Base-by-base conservation (phyloP, 23 tunicate species). In the Clavelina lepadiformis region DNA sequence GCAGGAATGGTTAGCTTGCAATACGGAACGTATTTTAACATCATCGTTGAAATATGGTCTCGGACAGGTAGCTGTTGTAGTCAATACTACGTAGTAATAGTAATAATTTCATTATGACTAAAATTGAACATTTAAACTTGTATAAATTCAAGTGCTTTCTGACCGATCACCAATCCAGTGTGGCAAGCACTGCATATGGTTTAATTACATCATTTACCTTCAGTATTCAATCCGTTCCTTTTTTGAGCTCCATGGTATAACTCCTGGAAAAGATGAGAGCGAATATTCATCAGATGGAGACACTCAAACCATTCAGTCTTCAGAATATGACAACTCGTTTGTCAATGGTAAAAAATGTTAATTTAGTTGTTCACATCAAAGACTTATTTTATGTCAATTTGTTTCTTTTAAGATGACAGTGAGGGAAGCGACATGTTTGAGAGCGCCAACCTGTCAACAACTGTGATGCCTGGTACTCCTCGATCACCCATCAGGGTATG, bases 351-450 rank as follows among this genome's bases (percentile, higher is more conserved):
- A 31, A 8, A 1, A 28, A 31, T n/a, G n/a, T n/a, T n/a, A n/a
- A n/a, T n/a, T n/a, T n/a, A 8, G 7, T 53, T 53, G 58, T 28
- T n/a, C n/a, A n/a, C n/a, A n/a, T n/a, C n/a, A n/a, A n/a, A n/a
- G n/a, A n/a, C n/a, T n/a, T n/a, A n/a, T n/a, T n/a, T n/a, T n/a
- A n/a, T n/a, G n/a, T n/a, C n/a, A n/a, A n/a, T n/a, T n/a, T n/a
- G n/a, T n/a, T n/a, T n/a, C n/a, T n/a, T n/a, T n/a, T n/a, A n/a
- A 77, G 83, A 59, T 8, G 77, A 58, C 38, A 79, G 85, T 45
- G 85, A 79, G 28, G 71, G 23, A 24, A 79, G 85, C 46, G 85
- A 79, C 58, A 58, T 79, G 50, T 79, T 79, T 35, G 85, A 79
- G 2, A 46, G 31, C 3, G 47, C 3, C 25, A 26, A 23, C n/a